These are phyloP conservation scores for Empidonax alnorum DNA, from an alignment of 2,113 vertebrate genomes.

Conservation along the genomic window DNA sequence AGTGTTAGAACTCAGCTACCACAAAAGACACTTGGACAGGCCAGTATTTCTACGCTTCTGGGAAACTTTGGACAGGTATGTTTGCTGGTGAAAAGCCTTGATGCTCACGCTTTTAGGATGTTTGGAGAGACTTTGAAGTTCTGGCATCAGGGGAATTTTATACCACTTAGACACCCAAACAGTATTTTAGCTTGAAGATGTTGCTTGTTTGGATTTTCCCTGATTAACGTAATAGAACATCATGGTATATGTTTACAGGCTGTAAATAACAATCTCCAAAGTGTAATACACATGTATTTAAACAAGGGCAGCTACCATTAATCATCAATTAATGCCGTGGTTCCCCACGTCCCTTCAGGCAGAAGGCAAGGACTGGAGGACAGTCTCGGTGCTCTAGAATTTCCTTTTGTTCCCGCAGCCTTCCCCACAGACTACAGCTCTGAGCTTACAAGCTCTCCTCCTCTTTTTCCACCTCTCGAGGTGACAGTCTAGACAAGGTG, in stretches of 20 bases:
- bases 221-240: background rate
- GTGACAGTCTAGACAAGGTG: background rate
- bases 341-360: background rate
- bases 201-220: background rate
- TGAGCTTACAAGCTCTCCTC: background rate
- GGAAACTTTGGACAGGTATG: constrained; percentile 97
- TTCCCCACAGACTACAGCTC: background rate
- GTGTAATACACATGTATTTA: background rate
- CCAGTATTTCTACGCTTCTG: constrained; percentile 96
- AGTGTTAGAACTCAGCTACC: constrained; percentile 95
- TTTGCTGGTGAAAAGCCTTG: background rate
- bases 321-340: background rate
- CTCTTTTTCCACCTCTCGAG: background rate
- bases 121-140: background rate
- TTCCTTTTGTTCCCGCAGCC: background rate
- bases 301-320: background rate
- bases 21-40: constrained; percentile 94
- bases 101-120: background rate
- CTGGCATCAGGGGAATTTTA: background rate
- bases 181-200: background rate
- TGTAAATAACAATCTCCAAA: background rate
- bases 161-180: background rate
- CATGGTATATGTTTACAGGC: background rate
- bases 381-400: background rate
- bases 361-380: background rate